Evolutionary conservation across 2,888 invertebrate genomes (phyloP).

Genomic region (Andrena trimmerana): DNA sequence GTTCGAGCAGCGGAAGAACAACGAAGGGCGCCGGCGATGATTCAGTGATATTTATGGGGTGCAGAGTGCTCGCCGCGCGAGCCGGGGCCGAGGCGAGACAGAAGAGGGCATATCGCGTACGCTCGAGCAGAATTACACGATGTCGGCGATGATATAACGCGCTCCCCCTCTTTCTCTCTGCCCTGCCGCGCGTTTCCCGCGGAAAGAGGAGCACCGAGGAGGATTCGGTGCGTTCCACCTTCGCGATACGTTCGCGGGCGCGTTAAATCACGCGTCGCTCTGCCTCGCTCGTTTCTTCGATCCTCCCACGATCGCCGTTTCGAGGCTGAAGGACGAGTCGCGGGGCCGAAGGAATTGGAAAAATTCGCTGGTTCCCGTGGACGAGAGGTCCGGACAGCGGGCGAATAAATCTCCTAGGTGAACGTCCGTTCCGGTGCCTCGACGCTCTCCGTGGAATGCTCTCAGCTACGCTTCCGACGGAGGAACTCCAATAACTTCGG

Average conservation of each 20-base stretch:
- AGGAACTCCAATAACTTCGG: conserved; percentile 70
- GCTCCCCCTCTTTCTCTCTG: conserved; percentile 24
- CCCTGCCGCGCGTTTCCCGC: conserved; percentile 20
- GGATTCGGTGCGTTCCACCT: conserved; percentile 16
- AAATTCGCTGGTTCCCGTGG: conserved; percentile 44
- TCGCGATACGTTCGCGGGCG: neutral
- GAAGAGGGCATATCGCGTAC: conserved; percentile 67
- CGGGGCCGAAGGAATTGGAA: conserved; percentile 38
- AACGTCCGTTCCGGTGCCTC: conserved; percentile 56
- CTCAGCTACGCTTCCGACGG: conserved; percentile 47
- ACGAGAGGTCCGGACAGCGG: conserved; percentile 19
- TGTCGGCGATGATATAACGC: conserved; percentile 79
- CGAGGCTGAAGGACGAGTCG: neutral
- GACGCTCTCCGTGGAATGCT: conserved; percentile 53
- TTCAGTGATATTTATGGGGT: conserved; percentile 82
- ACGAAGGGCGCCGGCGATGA: conserved; percentile 75
- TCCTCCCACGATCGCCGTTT: conserved; percentile 22
- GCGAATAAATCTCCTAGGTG: conserved; percentile 65
- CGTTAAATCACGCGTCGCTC: conserved; percentile 56
- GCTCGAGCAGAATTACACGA: conserved; percentile 81
- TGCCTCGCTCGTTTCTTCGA: conserved; percentile 1
- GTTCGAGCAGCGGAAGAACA: conserved; percentile 62
- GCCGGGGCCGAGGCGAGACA: conserved; percentile 50
- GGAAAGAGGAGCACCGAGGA: conserved; percentile 4
- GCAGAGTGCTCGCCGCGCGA: conserved; percentile 74